Evolutionary conservation across 2,888 invertebrate species (phyloP).

Genomic region (Iphiclides podalirius): DNA sequence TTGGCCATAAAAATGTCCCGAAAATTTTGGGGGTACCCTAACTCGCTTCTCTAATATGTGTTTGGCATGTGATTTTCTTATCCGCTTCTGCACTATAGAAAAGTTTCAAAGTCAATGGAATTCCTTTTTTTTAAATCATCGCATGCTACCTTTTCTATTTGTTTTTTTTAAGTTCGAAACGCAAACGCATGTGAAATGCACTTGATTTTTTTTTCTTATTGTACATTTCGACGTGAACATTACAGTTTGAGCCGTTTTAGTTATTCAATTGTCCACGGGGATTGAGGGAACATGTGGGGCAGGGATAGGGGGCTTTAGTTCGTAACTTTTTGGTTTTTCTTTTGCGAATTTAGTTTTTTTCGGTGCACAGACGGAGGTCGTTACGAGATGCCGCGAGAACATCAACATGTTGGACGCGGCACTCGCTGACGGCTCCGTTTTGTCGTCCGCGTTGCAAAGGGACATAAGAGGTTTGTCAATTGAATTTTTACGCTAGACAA

Average conservation of each 20-base stretch:
- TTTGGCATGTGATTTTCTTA: slow-evolving; percentile 40
- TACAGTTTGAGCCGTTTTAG: too few species aligned
- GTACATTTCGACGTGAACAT: too few species aligned
- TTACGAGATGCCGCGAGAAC: slow-evolving; percentile 92
- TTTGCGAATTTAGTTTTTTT: slow-evolving; percentile 48
- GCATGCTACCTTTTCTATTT: too few species aligned
- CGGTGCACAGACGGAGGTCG: slow-evolving; percentile 87
- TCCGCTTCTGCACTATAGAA: slow-evolving; percentile 16
- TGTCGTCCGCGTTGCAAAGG: slow-evolving; percentile 77
- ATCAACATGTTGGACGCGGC: slow-evolving; percentile 88
- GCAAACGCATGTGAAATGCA: slow-evolving; percentile 7
- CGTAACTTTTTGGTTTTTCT: slow-evolving; percentile 18
- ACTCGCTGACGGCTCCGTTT: slow-evolving; percentile 71
- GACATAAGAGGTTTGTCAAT: slow-evolving; percentile 81
- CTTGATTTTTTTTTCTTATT: too few species aligned
- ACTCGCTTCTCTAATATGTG: slow-evolving; percentile 54
- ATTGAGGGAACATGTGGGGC: too few species aligned
- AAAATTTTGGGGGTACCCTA: slow-evolving; percentile 42
- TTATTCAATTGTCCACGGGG: too few species aligned
- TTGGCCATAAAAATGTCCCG: not conserved
- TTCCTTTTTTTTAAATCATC: slow-evolving; percentile 7
- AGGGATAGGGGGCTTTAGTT: too few species aligned
- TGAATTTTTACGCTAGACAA: not conserved
- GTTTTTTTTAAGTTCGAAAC: not conserved
- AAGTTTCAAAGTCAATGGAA: not conserved